Evolutionary conservation across 2,888 invertebrate species (phyloP).

Genomic region (Drosophila imparisetae): DNA sequence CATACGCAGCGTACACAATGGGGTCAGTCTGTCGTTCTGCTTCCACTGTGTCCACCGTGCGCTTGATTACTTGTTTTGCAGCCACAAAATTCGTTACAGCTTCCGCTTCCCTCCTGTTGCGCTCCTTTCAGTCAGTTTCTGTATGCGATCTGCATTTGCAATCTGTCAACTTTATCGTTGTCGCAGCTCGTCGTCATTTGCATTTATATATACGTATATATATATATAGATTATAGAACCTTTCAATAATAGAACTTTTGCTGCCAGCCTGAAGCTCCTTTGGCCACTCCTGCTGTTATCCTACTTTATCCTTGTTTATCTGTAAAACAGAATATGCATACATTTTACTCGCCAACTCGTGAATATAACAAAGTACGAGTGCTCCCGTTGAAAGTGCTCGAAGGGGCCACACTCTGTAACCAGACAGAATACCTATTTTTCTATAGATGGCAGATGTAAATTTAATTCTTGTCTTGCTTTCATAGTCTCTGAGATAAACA

Average conservation of each 20-base stretch:
- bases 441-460: background rate
- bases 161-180: conserved; percentile 62
- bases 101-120: background rate
- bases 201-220: conserved; percentile 9
- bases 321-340: conserved; percentile 53
- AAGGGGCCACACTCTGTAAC: background rate
- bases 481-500: background rate
- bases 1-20: conserved; percentile 56
- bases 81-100: conserved; percentile 48
- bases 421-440: background rate
- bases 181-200: conserved; percentile 37
- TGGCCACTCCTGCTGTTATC: background rate
- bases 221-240: conserved; percentile 19
- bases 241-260: conserved; percentile 24
- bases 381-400: background rate
- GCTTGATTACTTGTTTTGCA: conserved; percentile 57
- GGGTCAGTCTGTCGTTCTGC: background rate
- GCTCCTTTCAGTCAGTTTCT: conserved; percentile 22
- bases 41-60: conserved; percentile 18
- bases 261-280: background rate
- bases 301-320: conserved; percentile 23
- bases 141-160: conserved; percentile 73
- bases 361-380: conserved; percentile 19
- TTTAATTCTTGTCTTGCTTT: background rate
- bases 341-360: conserved; percentile 37